Conservation (phyloP, 2,113 vertebrate genomes). For the Laticauda colubrina region DNA sequence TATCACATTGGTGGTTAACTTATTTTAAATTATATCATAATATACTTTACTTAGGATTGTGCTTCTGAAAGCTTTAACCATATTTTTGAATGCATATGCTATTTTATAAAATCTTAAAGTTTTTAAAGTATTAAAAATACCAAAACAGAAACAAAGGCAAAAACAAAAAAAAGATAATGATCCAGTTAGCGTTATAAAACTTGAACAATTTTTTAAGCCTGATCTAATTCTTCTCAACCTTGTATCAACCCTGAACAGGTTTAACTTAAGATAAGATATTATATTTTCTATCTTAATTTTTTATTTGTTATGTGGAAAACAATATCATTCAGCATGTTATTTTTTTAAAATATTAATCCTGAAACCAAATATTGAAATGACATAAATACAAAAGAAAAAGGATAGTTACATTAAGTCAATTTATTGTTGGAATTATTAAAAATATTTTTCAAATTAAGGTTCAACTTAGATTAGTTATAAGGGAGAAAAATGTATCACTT, state of each 20-base stretch:
- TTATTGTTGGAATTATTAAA: background rate
- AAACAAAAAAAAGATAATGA: background rate
- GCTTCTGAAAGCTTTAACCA: slow-evolving; percentile 11
- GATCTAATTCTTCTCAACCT: slow-evolving; percentile 1
- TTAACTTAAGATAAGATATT: slow-evolving; percentile 1
- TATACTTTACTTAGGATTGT: background rate
- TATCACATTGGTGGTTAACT: background rate
- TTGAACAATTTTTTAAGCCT: background rate
- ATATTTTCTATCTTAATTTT: background rate
- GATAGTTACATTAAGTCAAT: background rate
- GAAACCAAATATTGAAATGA: background rate
- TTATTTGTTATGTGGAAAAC: slow-evolving; percentile 1
- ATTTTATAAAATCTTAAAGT: background rate
- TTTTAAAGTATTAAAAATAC: background rate
- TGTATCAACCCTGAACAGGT: slow-evolving; percentile 5
- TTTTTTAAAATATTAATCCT: slow-evolving; percentile 24
- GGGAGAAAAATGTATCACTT: slow-evolving; percentile 57
- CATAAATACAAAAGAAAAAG: slow-evolving; percentile 15
- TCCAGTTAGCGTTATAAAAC: background rate
- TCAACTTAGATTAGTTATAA: background rate
- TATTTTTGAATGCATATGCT: background rate
- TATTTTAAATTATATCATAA: background rate
- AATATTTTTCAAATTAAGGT: background rate
- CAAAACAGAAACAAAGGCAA: background rate
- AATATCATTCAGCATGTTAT: background rate